Evolutionary conservation across 2,797 vertebrate species (phyloP).

Genomic region (Cyclura pinguis): DNA sequence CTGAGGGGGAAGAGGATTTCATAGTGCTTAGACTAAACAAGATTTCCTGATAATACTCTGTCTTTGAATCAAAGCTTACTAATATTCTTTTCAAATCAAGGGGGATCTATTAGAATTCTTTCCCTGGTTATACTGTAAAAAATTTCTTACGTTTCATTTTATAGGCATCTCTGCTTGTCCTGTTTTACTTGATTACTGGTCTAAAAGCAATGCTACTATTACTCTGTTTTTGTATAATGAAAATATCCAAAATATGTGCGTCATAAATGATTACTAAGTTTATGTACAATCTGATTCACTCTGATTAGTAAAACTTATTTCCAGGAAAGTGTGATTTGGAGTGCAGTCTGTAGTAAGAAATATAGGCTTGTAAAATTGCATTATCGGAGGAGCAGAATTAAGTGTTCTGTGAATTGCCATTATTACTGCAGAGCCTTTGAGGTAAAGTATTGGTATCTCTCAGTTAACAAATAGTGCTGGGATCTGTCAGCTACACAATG

Average conservation of each 20-base stretch:
- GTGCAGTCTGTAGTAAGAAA: background rate
- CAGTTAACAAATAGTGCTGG: slow-evolving; percentile 11
- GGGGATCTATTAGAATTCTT: background rate
- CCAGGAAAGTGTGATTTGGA: background rate
- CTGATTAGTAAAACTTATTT: background rate
- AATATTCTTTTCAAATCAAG: background rate
- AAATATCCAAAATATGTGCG: background rate
- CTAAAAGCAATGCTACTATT: background rate
- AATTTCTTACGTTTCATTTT: background rate
- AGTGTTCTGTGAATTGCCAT: background rate
- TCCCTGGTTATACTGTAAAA: too few species aligned
- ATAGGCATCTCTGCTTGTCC: too few species aligned
- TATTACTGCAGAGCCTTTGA: background rate
- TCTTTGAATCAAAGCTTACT: background rate
- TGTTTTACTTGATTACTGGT: background rate
- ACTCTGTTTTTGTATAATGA: background rate
- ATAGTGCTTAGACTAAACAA: background rate
- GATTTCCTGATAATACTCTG: background rate
- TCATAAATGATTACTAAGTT: background rate
- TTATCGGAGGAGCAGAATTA: background rate
- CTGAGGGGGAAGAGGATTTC: too few species aligned
- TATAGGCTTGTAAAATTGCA: background rate
- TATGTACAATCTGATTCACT: background rate
- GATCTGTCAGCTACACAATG: background rate
- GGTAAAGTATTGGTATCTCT: slow-evolving; percentile 4